Percentiles rank a stretch among this genome's conserved stretches.
Conservation (phyloP, 1,140 invertebrate species). For the Melanaphis sacchari region DNA sequence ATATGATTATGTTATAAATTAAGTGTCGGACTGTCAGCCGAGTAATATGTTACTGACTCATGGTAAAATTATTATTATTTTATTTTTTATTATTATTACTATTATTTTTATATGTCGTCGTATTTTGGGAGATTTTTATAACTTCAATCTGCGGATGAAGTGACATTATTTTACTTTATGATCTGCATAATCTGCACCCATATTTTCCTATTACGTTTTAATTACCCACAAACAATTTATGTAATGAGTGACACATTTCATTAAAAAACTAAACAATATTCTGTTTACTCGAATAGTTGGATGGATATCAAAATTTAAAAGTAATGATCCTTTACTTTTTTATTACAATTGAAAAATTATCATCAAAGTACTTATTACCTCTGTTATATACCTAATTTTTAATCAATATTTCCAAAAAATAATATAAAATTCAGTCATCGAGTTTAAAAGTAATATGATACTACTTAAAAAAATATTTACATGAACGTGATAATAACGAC, state of each 20-base stretch:
- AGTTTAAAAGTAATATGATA: neutral
- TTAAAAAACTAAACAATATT: neutral
- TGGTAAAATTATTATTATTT: neutral
- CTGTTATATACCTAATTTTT: neutral
- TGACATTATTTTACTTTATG: neutral
- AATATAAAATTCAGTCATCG: neutral
- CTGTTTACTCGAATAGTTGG: neutral
- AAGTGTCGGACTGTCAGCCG: neutral
- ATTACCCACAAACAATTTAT: neutral
- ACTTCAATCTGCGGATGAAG: neutral
- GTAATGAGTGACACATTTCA: neutral
- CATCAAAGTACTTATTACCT: neutral
- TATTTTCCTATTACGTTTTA: neutral
- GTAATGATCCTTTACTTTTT: neutral
- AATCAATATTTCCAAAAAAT: neutral
- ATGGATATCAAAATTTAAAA: neutral
- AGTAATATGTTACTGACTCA: neutral
- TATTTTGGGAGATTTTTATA: neutral
- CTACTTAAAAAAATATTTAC: neutral
- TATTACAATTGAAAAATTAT: neutral
- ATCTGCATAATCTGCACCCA: neutral
- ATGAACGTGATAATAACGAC: neutral
- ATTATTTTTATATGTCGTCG: neutral
- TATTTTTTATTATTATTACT: neutral
- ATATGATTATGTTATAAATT: conserved; percentile 3